Base-by-base conservation (phyloP, 2,797 vertebrate species). In the Champsocephalus esox region DNA sequence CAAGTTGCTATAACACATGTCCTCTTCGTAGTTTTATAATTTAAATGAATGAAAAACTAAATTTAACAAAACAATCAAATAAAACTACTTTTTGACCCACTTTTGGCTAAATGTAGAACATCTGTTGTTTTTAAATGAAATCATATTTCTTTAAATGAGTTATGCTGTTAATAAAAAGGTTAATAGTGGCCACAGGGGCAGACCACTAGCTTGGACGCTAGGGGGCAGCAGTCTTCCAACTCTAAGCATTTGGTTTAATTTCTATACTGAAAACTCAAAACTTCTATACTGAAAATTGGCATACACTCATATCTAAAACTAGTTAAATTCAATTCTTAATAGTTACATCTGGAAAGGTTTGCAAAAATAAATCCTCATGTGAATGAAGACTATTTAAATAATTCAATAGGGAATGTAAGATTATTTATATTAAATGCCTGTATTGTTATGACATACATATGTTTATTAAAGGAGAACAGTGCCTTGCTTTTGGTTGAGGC, bases 161-260 rank as follows among this genome's bases (percentile, higher is more conserved):
- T 38, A 17, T 12, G 11, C 3, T 24, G 17, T 17, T 44, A 16
- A 48, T 34, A 34, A 51, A 56, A 55, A 51, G 5, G 12, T 48
- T 58, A 6, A 24, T 5, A 43, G 19, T 21, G 21, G 24, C 74
- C 3, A 61, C 7, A 61, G 11, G 45, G 11, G 2, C 12, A 56
- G 28, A 2, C 49, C 9, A 58, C 11, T 3, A 1, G 16, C 24
- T 28, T 51, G 5, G 66, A 70, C 88, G 16, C 78, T 85, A 84
- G 90, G 50, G 80, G 90, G 83, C 82, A 88, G 83, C 75, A 85
- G 43, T 79, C 38, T 41, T 48, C 44, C 54, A 60, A 74, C 10
- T 64, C 32, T 48, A 17, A 67, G 8, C 21, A 51, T 61, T 12
- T 4, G 3, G n/a, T 10, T 45, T 66, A 0, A 12, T n/a, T 48